Percentiles rank a stretch among this genome's conserved stretches.
Evolutionary conservation across 2,113 vertebrate genomes (phyloP).

Genomic region (Neofelis nebulosa): DNA sequence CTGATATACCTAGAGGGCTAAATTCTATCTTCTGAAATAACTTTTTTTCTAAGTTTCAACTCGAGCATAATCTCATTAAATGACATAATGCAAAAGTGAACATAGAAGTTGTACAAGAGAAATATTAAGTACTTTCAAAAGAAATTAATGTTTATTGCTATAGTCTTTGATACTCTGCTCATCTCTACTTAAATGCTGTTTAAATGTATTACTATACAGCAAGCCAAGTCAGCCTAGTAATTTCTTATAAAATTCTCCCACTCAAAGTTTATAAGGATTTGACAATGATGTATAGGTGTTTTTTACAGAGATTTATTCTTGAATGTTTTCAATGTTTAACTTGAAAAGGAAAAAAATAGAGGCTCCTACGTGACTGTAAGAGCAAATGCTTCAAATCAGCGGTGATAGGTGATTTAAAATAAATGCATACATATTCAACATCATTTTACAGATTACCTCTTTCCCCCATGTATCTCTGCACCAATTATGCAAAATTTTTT

Average conservation of each 20-base stretch:
- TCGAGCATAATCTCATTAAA: conserved; percentile 81
- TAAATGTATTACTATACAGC: conserved; percentile 84
- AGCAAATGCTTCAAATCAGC: neutral
- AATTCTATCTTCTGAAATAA: conserved; percentile 74
- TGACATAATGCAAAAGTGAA: conserved; percentile 77
- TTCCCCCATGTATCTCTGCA: neutral
- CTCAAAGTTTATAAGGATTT: conserved; percentile 58
- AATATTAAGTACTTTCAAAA: conserved; percentile 80
- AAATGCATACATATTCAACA: neutral
- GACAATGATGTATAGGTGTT: conserved; percentile 45
- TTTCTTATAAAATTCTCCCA: conserved; percentile 79
- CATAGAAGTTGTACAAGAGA: conserved; percentile 74
- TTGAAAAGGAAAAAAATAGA: conserved; percentile 27
- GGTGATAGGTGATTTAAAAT: conserved; percentile 21
- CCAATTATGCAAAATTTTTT: neutral
- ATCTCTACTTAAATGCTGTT: conserved; percentile 84
- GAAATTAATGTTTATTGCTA: conserved; percentile 83
- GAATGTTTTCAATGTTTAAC: conserved; percentile 49
- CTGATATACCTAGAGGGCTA: conserved; percentile 52
- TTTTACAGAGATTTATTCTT: conserved; percentile 51
- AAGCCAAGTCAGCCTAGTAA: conserved; percentile 79
- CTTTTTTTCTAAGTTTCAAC: conserved; percentile 73
- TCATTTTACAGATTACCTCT: neutral
- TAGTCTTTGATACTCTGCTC: conserved; percentile 77
- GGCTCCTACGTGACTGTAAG: neutral